Evolutionary conservation across 2,888 invertebrate species (phyloP).

Genomic region (Cyclophora punctaria): DNA sequence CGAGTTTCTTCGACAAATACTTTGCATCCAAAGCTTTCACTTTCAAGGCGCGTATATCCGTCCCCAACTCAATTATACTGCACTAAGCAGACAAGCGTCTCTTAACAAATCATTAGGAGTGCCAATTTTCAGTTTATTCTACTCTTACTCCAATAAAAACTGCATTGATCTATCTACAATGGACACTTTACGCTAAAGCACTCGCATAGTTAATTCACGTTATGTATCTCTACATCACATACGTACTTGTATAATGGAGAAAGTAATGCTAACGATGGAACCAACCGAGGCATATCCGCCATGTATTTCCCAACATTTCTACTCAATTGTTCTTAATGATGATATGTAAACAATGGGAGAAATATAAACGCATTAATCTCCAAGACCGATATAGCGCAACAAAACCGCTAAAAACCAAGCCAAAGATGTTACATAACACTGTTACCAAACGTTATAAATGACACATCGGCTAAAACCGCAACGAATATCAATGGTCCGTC

Average conservation of each 20-base stretch:
- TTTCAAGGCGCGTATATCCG: too few relatives aligned
- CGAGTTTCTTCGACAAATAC: too few relatives aligned
- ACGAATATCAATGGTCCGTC: constrained; percentile 41
- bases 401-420: constrained; percentile 9
- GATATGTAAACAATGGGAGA: constrained; percentile 27
- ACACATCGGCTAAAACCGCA: constrained; percentile 50
- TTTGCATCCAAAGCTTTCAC: too few relatives aligned
- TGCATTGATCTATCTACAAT: too few relatives aligned
- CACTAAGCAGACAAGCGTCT: too few relatives aligned
- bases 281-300: constrained; percentile 14
- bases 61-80: too few relatives aligned
- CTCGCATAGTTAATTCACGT: neutral
- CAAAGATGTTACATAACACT: constrained; percentile 52
- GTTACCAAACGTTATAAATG: constrained; percentile 41
- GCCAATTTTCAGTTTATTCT: neutral
- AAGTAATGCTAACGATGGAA: constrained; percentile 13
- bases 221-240: neutral
- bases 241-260: constrained; percentile 7
- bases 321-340: constrained; percentile 19
- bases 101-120: neutral
- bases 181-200: too few relatives aligned
- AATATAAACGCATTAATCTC: constrained; percentile 18
- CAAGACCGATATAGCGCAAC: constrained; percentile 9
- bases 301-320: constrained; percentile 18
- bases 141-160: too few relatives aligned